Evolutionary conservation across 2,888 invertebrate genomes (phyloP), one percentile per base, ranked within the genome.

Genomic region (Andrena flavipes): DNA sequence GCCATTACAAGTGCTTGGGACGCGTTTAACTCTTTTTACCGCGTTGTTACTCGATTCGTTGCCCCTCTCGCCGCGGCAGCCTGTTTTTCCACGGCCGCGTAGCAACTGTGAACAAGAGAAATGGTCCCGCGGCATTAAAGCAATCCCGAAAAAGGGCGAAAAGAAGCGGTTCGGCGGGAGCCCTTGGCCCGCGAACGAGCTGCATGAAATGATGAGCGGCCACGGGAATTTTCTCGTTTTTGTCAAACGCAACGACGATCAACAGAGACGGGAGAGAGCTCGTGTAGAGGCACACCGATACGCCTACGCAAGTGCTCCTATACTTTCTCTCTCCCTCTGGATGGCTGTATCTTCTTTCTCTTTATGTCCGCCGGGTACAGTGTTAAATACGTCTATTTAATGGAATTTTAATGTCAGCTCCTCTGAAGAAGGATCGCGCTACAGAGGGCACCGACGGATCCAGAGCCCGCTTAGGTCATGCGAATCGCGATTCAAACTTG

Each of bases 301-400:
- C 56, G 10, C 56, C 10, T 10, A 23, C 23, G 54, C 54, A 20
- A 51, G 20, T n/a, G 42, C 16, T 16, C 42, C 42, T 42, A 42
- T 16, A 42, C 42, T 42, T 42, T 42, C 42, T 42, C 42, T 42
- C 51, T 20, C 20, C 8, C 29, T 54, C 29, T 10, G 20, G 10
- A n/a, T 33, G 8, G 7, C 8, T 42, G 30, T 63, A 56, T 26
- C 20, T 48, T n/a, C 51, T 56, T 68, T 81, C 71, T 51, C 69
- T 76, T 81, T 80, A 60, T 69, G 51, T 59, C 59, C 26, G 26
- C 51, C 16, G 13, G 68, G 62, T 60, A 42, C 67, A 71, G 65
- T 60, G 85, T 82, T 84, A 85, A 86, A 80, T 80, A 79, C 87
- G 76, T 85, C 76, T 73, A 78, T 86, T 87, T 87, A 83, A 88